Evolutionary conservation across 1,140 invertebrate genomes (phyloP), one percentile per base, ranked within the genome.

Genomic region (Zaprionus vittiger): DNA sequence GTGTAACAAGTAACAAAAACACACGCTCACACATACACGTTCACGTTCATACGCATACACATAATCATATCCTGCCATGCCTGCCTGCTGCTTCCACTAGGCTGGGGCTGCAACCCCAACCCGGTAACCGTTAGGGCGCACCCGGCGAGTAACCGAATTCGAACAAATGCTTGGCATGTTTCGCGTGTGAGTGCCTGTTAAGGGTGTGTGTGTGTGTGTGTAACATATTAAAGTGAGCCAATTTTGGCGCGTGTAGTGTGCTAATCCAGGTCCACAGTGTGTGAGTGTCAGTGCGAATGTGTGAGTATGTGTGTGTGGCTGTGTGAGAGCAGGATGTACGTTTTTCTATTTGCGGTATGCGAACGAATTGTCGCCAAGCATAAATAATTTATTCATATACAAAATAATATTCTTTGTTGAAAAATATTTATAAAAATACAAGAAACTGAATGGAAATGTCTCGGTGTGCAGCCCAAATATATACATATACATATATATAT

Each of bases 1-100:
- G 83, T 81, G 82, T 87, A 87, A 83, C 84, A 80, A 83, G 83
- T 78, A 83, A 78, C 77, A 83, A 78, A 76, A 61, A 41, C 22
- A 28, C 55, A 83, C 77, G 63, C 73, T 68, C 81, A 52, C 62
- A 60, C 63, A 7, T n/a, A 24, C 55, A n/a, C 38, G 0, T 14
- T 37, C 15, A 6, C 17, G 26, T 9, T 34, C 31, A 11, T 9
- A 34, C 31, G 31, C 31, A 34, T 34, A 24, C 63, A 60, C 22
- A 26, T 57, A 24, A 34, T 20, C 49, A 54, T 34, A 52, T 28
- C 28, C 52, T 41, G 34, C 14, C 61, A 31, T 15, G 17, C 11
- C 38, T 34, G 31, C 31, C 31, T 11, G 11, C 22, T 38, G 28
- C n/a, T n/a, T 5, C 41, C 41, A 44, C 15, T 5, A 4, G 37